Base-by-base conservation (phyloP, 2,888 invertebrate genomes). In the Bimastos eiseni region DNA sequence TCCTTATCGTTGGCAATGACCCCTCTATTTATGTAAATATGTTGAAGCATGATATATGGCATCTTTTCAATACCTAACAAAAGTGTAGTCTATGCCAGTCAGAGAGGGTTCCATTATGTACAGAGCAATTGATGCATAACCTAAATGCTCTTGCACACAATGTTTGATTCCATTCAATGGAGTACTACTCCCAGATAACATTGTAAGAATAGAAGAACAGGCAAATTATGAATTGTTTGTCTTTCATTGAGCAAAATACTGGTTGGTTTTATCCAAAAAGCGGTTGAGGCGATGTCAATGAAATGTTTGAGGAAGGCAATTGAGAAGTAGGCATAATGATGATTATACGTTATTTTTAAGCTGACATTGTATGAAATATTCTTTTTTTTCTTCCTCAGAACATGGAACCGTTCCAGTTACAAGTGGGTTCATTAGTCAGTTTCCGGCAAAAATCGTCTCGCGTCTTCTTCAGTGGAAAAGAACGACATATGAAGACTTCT, bases 381-480 rank as follows among this genome's bases (percentile, higher is more conserved):
- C 70, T 8, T 70, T n/a, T 70, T n/a, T 70, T 30, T 30, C 91
- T 90, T n/a, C 92, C 91, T 41, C 93, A 95, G 95, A 95, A 91
- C 92, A 93, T 90, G 92, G 93, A 83, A 93, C 92, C 34, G 93
- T 95, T 44, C 93, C 93, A 21, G 93, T 95, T 34, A 90, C 92
- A 11, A 92, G 93, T 24, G 94, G 94, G 33, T 93, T 93, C 91
- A 91, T 93, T 84, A 90, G 92, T 44, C 91, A 95, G 86, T 86
- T 86, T 86, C 86, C 95, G 0, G 92, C 94, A 15, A 95, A 95
- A 93, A 93, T 95, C 44, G 92, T 93, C 41, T 93, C 94, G 70
- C 94, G 91, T 37, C 94, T 97, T 93, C 96, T 97, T 90, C 96
- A 97, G 93, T 97, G 97, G 97, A 95, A 96, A 93, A 95, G 97